These are phyloP conservation scores for Ectemnius cavifrons DNA, from an alignment of 2,888 invertebrate genomes.

Conservation along the genomic window DNA sequence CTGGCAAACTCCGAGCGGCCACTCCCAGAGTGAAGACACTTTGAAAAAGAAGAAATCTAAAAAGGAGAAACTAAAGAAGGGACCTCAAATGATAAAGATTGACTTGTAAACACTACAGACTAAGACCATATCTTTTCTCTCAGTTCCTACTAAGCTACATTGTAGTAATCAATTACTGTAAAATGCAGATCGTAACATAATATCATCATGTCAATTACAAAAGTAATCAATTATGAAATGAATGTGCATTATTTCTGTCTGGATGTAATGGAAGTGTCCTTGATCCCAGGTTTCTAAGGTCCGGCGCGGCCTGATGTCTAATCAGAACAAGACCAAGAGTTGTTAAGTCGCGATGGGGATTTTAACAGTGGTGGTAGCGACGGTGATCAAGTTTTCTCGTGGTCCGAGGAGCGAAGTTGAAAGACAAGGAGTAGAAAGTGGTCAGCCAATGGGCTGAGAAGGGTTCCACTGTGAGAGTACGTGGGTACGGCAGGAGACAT, in stretches of 20 bases:
- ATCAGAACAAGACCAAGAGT: too few relatives aligned
- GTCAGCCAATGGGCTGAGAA: constrained; percentile 74
- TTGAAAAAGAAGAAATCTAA: constrained; percentile 72
- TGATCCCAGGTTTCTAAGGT: too few relatives aligned
- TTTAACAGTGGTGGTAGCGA: too few relatives aligned
- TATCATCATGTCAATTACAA: too few relatives aligned
- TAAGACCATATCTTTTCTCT: constrained; percentile 3
- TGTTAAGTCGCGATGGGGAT: too few relatives aligned
- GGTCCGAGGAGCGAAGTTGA: constrained; percentile 45
- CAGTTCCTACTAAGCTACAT: constrained; percentile 23
- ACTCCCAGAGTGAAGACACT: constrained; percentile 9
- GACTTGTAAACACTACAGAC: constrained; percentile 60
- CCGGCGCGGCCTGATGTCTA: too few relatives aligned
- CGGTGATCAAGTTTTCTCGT: constrained; percentile 51
- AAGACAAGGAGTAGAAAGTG: constrained; percentile 69
- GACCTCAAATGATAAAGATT: constrained; percentile 75
- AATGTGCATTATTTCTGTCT: too few relatives aligned
- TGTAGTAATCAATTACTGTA: too few relatives aligned
- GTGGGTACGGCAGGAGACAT: constrained; percentile 35
- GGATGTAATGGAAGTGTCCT: too few relatives aligned
- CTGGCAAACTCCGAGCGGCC: constrained; percentile 25
- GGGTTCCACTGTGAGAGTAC: constrained; percentile 48
- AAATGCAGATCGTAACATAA: too few relatives aligned
- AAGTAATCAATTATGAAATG: too few relatives aligned
- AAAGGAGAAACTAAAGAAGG: constrained; percentile 74